Evolutionary conservation across 2,888 invertebrate genomes (phyloP).

Genomic region (Mactromeris polynyma): DNA sequence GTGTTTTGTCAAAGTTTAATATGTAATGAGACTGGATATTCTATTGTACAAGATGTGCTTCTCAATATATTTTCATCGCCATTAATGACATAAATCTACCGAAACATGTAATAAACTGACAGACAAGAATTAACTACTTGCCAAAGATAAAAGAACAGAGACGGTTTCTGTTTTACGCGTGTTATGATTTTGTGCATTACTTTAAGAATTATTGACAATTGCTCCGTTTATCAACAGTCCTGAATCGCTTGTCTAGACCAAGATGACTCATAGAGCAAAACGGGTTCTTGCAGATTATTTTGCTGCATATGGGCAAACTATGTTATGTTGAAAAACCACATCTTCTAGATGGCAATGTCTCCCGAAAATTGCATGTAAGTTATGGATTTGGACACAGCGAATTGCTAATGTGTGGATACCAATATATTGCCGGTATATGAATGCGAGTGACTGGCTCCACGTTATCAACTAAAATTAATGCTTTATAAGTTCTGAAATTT

Average conservation of each 20-base stretch:
- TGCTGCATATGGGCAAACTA: slow-evolving; percentile 19
- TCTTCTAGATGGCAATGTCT: not conserved
- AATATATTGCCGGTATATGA: not conserved
- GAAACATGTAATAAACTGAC: not conserved
- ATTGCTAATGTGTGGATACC: not conserved
- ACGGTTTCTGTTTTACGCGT: slow-evolving; percentile 1
- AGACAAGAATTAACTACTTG: not conserved
- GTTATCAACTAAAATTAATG: too few relatives aligned
- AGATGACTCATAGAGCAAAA: not conserved
- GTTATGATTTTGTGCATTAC: not conserved
- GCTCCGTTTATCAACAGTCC: not conserved
- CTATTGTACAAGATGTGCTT: not conserved
- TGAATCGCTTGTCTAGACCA: slow-evolving; percentile 4
- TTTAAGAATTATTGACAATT: slow-evolving; percentile 22
- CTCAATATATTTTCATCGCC: slow-evolving; percentile 5
- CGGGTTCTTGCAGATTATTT: slow-evolving; percentile 9
- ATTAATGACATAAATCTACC: slow-evolving; percentile 14
- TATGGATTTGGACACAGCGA: not conserved
- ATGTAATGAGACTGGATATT: not conserved
- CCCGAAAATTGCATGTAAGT: not conserved
- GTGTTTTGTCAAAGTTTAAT: not conserved
- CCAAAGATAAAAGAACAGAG: not conserved
- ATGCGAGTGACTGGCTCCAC: too few relatives aligned
- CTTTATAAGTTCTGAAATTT: too few relatives aligned
- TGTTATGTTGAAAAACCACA: not conserved